Evolutionary conservation across 2,797 vertebrate species (phyloP), one percentile per base, ranked within the genome.

Genomic region (Knipowitschia caucasica): DNA sequence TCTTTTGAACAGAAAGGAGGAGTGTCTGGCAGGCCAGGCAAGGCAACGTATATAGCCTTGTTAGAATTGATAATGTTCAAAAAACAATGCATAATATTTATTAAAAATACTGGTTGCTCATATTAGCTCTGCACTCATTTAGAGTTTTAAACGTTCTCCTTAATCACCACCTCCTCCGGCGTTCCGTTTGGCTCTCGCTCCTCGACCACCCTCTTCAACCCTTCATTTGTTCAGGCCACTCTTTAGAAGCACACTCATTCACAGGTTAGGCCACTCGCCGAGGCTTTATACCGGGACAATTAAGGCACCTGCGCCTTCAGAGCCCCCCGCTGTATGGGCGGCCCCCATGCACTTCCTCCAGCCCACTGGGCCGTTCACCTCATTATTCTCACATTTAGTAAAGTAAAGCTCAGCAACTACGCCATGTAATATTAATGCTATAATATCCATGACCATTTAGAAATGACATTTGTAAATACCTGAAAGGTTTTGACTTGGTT

Each of bases 241-340:
- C 51, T 52, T 77, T 81, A 66, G 71, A 58, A 56, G 73, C 75
- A 76, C 80, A 79, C 78, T 84, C 81, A 84, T 87, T 88, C 85
- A 86, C 81, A 87, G 80, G 81, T 86, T 80, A 60, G 77, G 76
- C 74, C 80, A 77, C 84, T 88, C 46, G 72, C 84, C 53, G 76
- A 64, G 82, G 80, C 77, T 85, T 87, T 86, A 80, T 85, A 7
- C 49, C 49, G 58, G 79, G 65, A 87, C 86, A 88, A 87, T 84
- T 84, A 83, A 81, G 83, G 83, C 86, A 87, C 86, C 86, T 88
- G 86, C 85, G 58, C 70, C 78, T 85, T 68, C 63, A 85, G 84
- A 82, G 81, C 76, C 59, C 73, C 78, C 70, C 23, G 46, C 73
- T 77, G 80, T 80, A 78, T 56, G 74, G 53, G 51, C 77, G 60